Evolutionary conservation across 2,113 vertebrate genomes (phyloP).

Genomic region (Stegastes partitus): DNA sequence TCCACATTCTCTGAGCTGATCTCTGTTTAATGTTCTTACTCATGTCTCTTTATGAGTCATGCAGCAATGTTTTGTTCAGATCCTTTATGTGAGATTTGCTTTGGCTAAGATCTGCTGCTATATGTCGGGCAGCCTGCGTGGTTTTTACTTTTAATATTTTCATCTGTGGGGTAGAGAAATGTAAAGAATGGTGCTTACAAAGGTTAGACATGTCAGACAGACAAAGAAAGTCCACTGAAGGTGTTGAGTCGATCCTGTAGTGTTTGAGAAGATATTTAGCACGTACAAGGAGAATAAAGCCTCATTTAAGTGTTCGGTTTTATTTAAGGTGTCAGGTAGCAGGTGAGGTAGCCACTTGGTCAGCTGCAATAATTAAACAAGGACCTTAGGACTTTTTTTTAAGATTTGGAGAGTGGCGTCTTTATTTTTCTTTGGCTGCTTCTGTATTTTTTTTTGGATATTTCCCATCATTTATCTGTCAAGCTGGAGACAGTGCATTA

Average conservation of each 20-base stretch:
- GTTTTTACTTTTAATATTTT: background rate
- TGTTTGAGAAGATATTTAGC: constrained; percentile 1
- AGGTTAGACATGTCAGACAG: background rate
- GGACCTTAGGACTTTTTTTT: too few species aligned
- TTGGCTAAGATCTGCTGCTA: background rate
- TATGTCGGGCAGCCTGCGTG: constrained; percentile 1
- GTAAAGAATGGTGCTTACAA: background rate
- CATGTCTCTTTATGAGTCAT: constrained; percentile 31
- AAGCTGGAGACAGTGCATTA: too few species aligned
- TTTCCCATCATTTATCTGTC: too few species aligned
- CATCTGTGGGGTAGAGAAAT: background rate
- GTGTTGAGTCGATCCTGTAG: background rate
- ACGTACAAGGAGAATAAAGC: background rate
- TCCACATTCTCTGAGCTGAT: constrained; percentile 12
- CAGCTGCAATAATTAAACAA: too few species aligned
- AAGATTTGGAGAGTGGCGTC: too few species aligned
- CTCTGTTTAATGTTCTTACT: constrained; percentile 33
- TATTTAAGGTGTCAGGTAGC: background rate
- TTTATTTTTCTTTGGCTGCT: too few species aligned
- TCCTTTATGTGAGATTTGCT: constrained; percentile 12
- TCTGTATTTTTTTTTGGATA: too few species aligned
- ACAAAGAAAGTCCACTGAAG: background rate
- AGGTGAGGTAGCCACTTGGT: too few species aligned
- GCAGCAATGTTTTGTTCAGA: constrained; percentile 4
- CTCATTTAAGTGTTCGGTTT: background rate